Evolutionary conservation across 1,140 invertebrate species (phyloP), one percentile per base, ranked within the genome.

Genomic region (Brachionus sp.): DNA sequence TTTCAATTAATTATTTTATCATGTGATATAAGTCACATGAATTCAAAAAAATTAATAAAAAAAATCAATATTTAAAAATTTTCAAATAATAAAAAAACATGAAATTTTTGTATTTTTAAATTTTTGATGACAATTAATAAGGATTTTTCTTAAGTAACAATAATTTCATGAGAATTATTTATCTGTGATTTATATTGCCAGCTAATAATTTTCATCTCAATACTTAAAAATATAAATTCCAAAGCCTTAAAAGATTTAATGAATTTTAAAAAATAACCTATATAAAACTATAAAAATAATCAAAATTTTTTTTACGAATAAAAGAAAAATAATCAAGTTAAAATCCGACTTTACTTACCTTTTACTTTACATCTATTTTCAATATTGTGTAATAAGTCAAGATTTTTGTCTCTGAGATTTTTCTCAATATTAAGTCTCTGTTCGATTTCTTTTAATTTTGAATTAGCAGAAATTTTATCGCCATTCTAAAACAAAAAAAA

Each of bases 401-500:
- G 5, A 46, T 75, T 75, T 75, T 66, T 57, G 10, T 80, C 50
- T 44, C 57, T 80, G 5, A 66, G 33, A 42, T 80, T 80, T 37
- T 23, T 23, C 23, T 80, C 77, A 62, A 80, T 80, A 9, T 10
- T 80, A 16, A 80, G 35, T 64, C 77, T 13, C 16, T 80, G 77
- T 44, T 80, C 50, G 23, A 80, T 62, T 35, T 80, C 77, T 42
- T 62, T 80, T 12, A 80, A 10, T 53, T 80, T 80, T 1, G 77
- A 37, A 25, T 62, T 23, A 25, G 37, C 35, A 29, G 77, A 80
- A n/a, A 57, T n/a, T 42, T 57, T 80, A 80, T 80, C 77, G 16
- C 77, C 77, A 29, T 80, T 80, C 77, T 80, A 57, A 35, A 33
- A 42, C 1, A 80, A 80, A 62, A 13, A 80, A 66, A 62, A 57